Percentiles rank a stretch among this genome's conserved stretches.
Evolutionary conservation across 1,140 invertebrate genomes (phyloP).

Genomic region (Drosophila eugracilis): DNA sequence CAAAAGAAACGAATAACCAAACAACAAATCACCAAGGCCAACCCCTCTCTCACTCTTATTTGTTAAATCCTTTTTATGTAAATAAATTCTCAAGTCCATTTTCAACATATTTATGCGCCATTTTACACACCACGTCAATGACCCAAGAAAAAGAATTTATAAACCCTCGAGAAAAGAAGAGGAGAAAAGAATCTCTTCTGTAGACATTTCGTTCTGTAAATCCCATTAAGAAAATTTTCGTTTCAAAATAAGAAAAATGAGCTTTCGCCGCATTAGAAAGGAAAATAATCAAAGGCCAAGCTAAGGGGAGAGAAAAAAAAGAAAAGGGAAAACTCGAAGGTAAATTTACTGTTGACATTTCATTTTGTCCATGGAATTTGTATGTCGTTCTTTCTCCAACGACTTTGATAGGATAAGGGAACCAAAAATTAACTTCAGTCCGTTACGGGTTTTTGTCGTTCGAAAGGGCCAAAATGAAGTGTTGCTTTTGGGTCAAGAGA

Average conservation of each 20-base stretch:
- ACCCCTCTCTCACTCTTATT: slow-evolving; percentile 54
- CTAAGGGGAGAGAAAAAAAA: slow-evolving; percentile 11
- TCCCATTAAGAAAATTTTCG: slow-evolving; percentile 71
- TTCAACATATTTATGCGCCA: slow-evolving; percentile 82
- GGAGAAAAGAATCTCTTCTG: slow-evolving; percentile 32
- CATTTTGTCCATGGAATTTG: slow-evolving; percentile 79
- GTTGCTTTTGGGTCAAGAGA: slow-evolving; percentile 45
- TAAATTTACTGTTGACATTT: slow-evolving; percentile 83
- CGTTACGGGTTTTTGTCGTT: slow-evolving; percentile 41
- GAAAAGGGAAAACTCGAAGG: slow-evolving; percentile 67
- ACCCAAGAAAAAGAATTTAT: slow-evolving; percentile 30
- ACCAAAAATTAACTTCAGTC: slow-evolving; percentile 39
- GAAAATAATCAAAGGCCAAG: slow-evolving; percentile 70
- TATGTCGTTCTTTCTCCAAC: slow-evolving; percentile 41
- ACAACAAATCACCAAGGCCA: slow-evolving; percentile 66
- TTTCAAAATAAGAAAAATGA: slow-evolving; percentile 78
- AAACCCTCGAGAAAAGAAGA: background rate
- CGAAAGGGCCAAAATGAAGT: slow-evolving; percentile 56
- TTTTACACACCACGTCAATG: slow-evolving; percentile 68
- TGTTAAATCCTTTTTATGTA: slow-evolving; percentile 83
- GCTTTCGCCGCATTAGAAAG: slow-evolving; percentile 79
- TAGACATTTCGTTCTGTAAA: slow-evolving; percentile 64
- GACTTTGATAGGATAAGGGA: slow-evolving; percentile 34
- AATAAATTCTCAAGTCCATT: slow-evolving; percentile 82
- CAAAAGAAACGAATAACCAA: slow-evolving; percentile 60